These are phyloP conservation scores for Catharus ustulatus DNA, from an alignment of 2,797 vertebrate species.

Conservation along the genomic window DNA sequence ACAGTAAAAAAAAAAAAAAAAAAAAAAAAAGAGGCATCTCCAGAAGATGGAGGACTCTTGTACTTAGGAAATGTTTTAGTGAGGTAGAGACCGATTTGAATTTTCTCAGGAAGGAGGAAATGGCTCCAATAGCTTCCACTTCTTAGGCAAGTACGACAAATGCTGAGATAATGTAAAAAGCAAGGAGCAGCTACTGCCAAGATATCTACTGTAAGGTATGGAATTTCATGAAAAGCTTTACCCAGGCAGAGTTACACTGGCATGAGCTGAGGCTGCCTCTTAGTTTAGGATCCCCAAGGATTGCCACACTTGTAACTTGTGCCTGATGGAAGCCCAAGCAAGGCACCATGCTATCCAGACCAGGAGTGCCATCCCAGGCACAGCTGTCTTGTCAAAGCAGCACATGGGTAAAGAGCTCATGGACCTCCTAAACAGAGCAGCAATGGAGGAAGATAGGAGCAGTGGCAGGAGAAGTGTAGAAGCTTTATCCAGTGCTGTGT, in stretches of 20 bases:
- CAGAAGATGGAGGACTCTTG: neutral
- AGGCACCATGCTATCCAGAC: neutral
- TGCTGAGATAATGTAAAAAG: neutral
- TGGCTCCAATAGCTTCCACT: neutral
- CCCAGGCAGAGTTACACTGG: neutral
- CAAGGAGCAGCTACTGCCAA: neutral
- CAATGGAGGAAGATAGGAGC: neutral
- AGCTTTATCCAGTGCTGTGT: neutral
- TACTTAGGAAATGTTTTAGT: neutral
- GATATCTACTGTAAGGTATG: rapidly evolving
- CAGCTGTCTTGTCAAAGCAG: neutral
- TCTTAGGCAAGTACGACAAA: neutral
- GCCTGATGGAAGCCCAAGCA: neutral
- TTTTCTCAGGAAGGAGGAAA: neutral
- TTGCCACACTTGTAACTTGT: neutral
- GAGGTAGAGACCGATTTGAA: neutral
- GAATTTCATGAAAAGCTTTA: neutral
- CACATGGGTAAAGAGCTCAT: neutral
- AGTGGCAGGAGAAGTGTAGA: neutral
- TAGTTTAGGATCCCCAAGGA: neutral
- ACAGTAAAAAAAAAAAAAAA: neutral
- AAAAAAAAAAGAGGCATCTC: neutral
- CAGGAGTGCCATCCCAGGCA: neutral
- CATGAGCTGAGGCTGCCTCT: neutral
- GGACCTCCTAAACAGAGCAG: neutral